phyloP scores from a whole-genome alignment of 2,113 vertebrate genomes.

The Furnarius figulus region DNA sequence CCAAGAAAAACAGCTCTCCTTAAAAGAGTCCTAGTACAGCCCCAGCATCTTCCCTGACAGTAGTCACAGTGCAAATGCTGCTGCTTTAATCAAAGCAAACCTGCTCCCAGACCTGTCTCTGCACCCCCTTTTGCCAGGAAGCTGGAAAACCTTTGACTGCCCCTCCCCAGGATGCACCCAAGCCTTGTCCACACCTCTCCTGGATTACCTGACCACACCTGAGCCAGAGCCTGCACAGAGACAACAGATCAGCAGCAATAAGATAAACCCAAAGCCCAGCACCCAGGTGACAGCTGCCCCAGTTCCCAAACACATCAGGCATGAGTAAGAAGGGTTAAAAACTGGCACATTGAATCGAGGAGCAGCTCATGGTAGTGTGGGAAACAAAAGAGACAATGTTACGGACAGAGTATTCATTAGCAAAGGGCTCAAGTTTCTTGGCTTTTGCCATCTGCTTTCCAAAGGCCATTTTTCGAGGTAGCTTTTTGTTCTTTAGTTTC shows the following conservation, averaged over 20 bases:
- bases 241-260: not conserved
- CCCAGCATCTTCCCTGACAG: not conserved
- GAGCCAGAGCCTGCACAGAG: not conserved
- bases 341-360: constrained; percentile 9
- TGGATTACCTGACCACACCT: not conserved
- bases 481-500: constrained; percentile 52
- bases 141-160: not conserved
- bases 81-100: not conserved
- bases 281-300: not conserved
- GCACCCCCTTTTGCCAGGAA: not conserved
- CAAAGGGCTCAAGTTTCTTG: constrained; percentile 58
- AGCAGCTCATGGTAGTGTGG: constrained; percentile 36
- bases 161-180: not conserved
- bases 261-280: not conserved
- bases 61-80: not conserved
- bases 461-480: constrained; percentile 56
- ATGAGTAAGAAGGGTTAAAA: constrained; percentile 37
- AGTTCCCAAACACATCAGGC: not conserved
- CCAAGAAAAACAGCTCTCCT: constrained; percentile 27
- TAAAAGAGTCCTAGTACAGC: not conserved
- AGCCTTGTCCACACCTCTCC: not conserved
- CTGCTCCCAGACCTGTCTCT: not conserved
- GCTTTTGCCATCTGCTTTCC: constrained; percentile 51
- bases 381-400: constrained; percentile 64
- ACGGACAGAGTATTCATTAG: constrained; percentile 57